These are phyloP conservation scores for Platichthys flesus DNA, from an alignment of 2,113 vertebrate genomes.

Conservation along the genomic window DNA sequence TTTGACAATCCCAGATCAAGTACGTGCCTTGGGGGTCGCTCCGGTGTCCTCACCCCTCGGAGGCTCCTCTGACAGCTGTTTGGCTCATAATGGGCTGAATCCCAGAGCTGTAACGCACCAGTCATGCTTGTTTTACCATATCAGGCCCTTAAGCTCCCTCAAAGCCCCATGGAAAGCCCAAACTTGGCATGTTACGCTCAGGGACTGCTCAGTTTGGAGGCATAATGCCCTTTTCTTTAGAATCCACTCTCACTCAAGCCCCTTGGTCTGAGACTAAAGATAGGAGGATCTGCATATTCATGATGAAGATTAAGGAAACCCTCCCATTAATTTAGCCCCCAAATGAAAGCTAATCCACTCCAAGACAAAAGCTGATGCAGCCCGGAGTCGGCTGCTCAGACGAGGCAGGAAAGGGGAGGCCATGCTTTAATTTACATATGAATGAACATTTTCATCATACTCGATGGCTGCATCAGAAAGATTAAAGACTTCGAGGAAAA, in stretches of 20 bases:
- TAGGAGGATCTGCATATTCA: slow-evolving; percentile 77
- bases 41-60: slow-evolving; percentile 39
- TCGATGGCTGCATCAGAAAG: slow-evolving; percentile 64
- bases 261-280: slow-evolving; percentile 68
- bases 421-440: slow-evolving; percentile 74
- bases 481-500: slow-evolving; percentile 65
- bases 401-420: slow-evolving; percentile 49
- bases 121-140: slow-evolving; percentile 61
- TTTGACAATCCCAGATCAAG: slow-evolving; percentile 38
- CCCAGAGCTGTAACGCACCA: slow-evolving; percentile 46
- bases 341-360: slow-evolving; percentile 77
- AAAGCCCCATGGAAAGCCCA: slow-evolving; percentile 60
- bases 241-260: slow-evolving; percentile 49
- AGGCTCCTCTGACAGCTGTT: slow-evolving; percentile 67
- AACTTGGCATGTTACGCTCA: slow-evolving; percentile 52
- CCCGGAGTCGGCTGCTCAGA: slow-evolving; percentile 51
- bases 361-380: slow-evolving; percentile 70
- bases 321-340: slow-evolving; percentile 70
- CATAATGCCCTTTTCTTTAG: slow-evolving; percentile 58
- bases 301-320: slow-evolving; percentile 69
- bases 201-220: slow-evolving; percentile 56
- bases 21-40: slow-evolving; percentile 34
- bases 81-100: slow-evolving; percentile 51
- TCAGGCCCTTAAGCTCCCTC: slow-evolving; percentile 60
- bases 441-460: slow-evolving; percentile 66